Evolutionary conservation across 2,113 vertebrate genomes (phyloP), one percentile per base, ranked within the genome.

Genomic region (Gallinago paraguaiae): DNA sequence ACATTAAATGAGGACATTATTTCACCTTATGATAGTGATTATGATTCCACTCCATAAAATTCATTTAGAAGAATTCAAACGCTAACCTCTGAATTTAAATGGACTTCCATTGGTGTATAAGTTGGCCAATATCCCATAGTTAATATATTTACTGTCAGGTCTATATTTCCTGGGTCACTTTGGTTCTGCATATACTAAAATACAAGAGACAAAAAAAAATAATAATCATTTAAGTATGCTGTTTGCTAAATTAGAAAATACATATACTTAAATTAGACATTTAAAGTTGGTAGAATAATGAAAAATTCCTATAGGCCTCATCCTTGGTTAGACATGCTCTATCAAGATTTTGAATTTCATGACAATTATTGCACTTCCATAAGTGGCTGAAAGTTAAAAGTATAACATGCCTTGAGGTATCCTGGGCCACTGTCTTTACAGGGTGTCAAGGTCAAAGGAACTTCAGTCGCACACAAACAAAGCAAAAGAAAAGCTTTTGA

Each of bases 101-200:
- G 98, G 35, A 98, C 98, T 71, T 98, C 98, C 98, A 98, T 96
- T 37, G 98, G 98, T 10, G 97, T 98, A 1, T 98, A 98, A 3
- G 98, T 98, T 28, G 98, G 98, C 98, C 98, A 98, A 50, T 98
- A 98, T 11, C 98, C 98, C 98, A 98, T 98, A 17, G 98, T 98
- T 48, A 98, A 97, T 79, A 98, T 98, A 90, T 98, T 98, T 68
- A 98, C 98, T 5, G 98, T 98, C 68, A 98, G 96, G 59, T 98
- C 98, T 91, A 98, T 98, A 50, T 97, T 97, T 86, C 98, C 98
- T 14, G 98, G 97, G 39, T 98, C 96, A 75, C 97, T 98, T 70
- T 98, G 98, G 80, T 98, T 98, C 95, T 98, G 98, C 97, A 98
- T 98, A 71, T 98, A 98, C 98, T 98, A 57, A 82, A 96, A 93